Base-by-base conservation (phyloP, 23 tunicate species). In the Styela plicata region DNA sequence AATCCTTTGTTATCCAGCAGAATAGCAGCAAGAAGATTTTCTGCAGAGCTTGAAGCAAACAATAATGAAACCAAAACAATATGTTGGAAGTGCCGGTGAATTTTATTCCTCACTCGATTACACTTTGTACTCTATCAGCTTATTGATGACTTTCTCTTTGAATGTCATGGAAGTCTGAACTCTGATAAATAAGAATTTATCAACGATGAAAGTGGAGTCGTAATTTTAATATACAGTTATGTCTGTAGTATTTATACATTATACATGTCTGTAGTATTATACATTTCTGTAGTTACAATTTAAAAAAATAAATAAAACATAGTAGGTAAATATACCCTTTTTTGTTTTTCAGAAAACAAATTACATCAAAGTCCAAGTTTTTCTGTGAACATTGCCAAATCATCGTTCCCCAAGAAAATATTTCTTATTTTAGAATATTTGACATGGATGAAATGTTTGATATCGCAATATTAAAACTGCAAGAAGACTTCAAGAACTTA, bases 341-440 rank as follows among this genome's bases (percentile, higher is more conserved):
- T 31, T 65, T 32, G 3, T 27, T 19, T 81, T 69, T 69, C 79
- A 82, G 85, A 2, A 35, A 69, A 69, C 69, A 16, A 20, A 32
- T 82, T 7, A 69, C 33, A 5, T 52, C 53, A 77, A 80, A 13
- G 13, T 44, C 90, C 32, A 78, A 76, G 64, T 86, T 82, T 83
- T 82, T 86, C 64, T 91, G 97, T 53, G 62, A 64, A 0, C 63
- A 63, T 32, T 91, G 97, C 65, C 71, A 37, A 31, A 52, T 86
- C 1, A 75, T 86, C 34, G 71, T 91, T 31, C 90, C 97, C 25
- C 63, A 83, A 0, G 34, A 57, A 17, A 7, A 57, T 19, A 78
- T 81, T 25, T 33, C 69, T 82, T 86, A 82, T 44, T 91, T 91
- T 73, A 24, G 85, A 34, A 69, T 91, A 21, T 83, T 91, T 61